Conservation (phyloP, 2,113 vertebrate genomes). For the Calcarius ornatus region DNA sequence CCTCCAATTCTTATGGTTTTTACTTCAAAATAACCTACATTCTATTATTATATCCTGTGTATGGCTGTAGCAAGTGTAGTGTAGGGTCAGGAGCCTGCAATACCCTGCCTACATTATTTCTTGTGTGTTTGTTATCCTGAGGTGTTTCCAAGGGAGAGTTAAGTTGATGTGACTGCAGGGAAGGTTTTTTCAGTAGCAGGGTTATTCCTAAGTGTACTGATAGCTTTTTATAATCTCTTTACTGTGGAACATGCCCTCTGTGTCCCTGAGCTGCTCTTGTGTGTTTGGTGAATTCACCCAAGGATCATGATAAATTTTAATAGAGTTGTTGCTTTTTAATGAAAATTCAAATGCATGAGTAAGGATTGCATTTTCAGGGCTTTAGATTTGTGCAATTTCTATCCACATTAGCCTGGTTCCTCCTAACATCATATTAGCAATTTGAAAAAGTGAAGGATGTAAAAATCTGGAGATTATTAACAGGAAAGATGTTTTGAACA, state of each 20-base stretch:
- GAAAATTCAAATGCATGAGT: neutral
- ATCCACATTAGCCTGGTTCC: neutral
- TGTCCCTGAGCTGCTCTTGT: neutral
- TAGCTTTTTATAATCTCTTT: neutral
- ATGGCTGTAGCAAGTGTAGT: neutral
- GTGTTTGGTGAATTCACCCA: neutral
- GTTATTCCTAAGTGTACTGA: neutral
- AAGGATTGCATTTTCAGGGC: neutral
- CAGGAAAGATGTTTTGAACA: neutral
- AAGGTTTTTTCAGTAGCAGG: neutral
- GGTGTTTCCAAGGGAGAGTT: neutral
- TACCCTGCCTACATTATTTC: neutral
- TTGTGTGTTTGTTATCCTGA: neutral
- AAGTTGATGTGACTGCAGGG: neutral
- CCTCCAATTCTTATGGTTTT: neutral
- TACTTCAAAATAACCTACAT: neutral
- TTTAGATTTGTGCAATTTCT: slow-evolving; percentile 33
- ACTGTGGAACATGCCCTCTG: neutral
- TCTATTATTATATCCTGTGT: neutral
- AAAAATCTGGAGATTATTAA: neutral
- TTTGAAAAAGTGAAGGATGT: neutral
- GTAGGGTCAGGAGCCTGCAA: neutral
- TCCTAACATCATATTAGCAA: neutral
- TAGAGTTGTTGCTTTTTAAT: neutral
- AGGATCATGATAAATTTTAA: neutral